These are phyloP conservation scores for Dendrocincla fuliginosa DNA, from an alignment of 2,797 vertebrate species.

Conservation along the genomic window DNA sequence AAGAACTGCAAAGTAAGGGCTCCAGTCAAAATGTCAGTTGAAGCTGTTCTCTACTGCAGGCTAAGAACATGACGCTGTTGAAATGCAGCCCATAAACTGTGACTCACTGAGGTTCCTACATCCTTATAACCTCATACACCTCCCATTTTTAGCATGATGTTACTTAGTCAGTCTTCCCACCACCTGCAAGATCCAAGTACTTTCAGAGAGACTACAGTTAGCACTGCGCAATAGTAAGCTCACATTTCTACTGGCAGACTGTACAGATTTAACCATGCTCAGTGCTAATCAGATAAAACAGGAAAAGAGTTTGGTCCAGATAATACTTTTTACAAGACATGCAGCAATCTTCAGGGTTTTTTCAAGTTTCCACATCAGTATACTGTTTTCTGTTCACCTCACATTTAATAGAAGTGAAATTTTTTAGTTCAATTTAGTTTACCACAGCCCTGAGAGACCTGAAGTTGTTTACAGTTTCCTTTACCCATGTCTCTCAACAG, in stretches of 20 bases:
- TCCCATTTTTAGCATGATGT: not conserved
- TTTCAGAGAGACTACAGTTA: not conserved
- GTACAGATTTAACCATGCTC: not conserved
- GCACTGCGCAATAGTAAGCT: not conserved
- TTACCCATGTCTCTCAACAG: not conserved
- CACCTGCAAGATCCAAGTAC: not conserved
- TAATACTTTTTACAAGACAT: not conserved
- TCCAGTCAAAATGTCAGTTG: not conserved
- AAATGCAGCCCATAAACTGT: not conserved
- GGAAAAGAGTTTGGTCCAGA: not conserved
- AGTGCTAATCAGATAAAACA: rapidly evolving
- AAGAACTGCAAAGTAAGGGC: not conserved
- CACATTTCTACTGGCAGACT: not conserved
- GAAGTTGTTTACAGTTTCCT: not conserved
- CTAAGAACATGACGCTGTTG: not conserved
- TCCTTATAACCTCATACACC: not conserved
- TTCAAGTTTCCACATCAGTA: not conserved
- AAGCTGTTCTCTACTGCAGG: not conserved
- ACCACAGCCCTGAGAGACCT: not conserved
- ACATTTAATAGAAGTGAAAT: not conserved
- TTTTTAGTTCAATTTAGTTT: not conserved
- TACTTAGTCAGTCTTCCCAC: not conserved
- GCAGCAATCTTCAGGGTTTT: not conserved
- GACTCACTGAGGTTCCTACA: not conserved
- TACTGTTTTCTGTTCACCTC: not conserved